These are phyloP conservation scores for Caenorhabditis briggsae DNA, from an alignment of 1,140 invertebrate species.

Conservation along the genomic window DNA sequence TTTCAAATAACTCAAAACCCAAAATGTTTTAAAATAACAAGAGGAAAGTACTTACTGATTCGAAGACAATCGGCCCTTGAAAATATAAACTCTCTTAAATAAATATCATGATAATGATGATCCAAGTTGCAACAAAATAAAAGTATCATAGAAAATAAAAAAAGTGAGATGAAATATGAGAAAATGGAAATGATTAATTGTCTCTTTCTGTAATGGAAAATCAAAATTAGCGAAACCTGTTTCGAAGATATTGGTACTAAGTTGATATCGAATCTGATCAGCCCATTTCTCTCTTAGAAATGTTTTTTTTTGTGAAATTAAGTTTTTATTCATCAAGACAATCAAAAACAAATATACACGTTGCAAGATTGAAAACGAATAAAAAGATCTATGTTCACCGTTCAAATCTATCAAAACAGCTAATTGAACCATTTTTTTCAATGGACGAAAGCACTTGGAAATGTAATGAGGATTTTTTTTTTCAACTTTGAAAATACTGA, in stretches of 20 bases:
- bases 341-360: constrained; percentile 7
- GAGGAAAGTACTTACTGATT: no score
- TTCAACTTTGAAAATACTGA: not conserved
- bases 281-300: not conserved
- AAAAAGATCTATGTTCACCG: constrained; percentile 43
- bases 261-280: constrained; percentile 3
- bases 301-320: not conserved
- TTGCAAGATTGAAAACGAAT: not conserved
- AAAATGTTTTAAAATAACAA: no score
- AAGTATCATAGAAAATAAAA: no score
- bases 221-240: constrained; percentile 25
- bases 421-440: not conserved
- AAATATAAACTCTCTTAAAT: no score
- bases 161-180: no score
- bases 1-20: no score
- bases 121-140: no score
- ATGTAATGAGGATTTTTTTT: constrained; percentile 16
- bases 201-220: constrained; percentile 13
- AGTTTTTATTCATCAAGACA: not conserved
- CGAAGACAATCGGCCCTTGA: no score
- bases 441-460: constrained; percentile 36
- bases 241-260: constrained; percentile 10
- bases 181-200: not conserved
- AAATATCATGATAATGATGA: no score
- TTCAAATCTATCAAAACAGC: constrained; percentile 4